Conservation (phyloP, 2,797 vertebrate genomes). For the Pantherophis alleghaniensis region DNA sequence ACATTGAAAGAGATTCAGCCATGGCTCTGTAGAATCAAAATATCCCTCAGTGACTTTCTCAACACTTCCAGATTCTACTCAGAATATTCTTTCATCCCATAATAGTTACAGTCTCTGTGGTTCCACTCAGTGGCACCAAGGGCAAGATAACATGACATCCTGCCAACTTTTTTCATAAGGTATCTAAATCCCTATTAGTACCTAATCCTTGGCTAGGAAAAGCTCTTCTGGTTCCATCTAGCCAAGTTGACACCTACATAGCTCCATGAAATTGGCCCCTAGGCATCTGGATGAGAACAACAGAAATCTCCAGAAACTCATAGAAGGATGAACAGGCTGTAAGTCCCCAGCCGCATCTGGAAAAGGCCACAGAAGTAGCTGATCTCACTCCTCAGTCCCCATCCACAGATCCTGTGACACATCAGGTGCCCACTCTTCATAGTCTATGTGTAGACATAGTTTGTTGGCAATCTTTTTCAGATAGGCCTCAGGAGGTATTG, state of each 20-base stretch:
- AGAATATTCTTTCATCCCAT: not conserved
- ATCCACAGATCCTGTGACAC: not conserved
- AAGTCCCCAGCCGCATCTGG: not conserved
- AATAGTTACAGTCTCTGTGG: not conserved
- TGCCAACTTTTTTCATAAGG: not conserved
- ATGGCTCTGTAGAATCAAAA: not conserved
- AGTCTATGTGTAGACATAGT: not conserved
- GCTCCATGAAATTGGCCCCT: not conserved
- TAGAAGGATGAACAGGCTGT: not conserved
- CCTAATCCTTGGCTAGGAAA: not conserved
- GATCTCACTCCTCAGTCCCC: not conserved
- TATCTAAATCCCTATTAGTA: not conserved
- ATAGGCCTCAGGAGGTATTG: not conserved
- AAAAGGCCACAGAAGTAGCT: not conserved
- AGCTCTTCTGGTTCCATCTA: not conserved
- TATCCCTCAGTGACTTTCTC: not conserved
- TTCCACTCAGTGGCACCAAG: not conserved
- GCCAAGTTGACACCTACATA: not conserved
- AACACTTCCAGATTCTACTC: not conserved
- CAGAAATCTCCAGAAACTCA: not conserved
- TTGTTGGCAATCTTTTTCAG: not conserved
- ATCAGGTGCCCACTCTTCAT: not conserved
- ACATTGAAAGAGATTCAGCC: not conserved
- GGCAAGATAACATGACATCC: not conserved
- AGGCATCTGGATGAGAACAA: not conserved